These are phyloP conservation scores for Drosophila elegans DNA, from an alignment of 1,140 invertebrate species.

Conservation along the genomic window DNA sequence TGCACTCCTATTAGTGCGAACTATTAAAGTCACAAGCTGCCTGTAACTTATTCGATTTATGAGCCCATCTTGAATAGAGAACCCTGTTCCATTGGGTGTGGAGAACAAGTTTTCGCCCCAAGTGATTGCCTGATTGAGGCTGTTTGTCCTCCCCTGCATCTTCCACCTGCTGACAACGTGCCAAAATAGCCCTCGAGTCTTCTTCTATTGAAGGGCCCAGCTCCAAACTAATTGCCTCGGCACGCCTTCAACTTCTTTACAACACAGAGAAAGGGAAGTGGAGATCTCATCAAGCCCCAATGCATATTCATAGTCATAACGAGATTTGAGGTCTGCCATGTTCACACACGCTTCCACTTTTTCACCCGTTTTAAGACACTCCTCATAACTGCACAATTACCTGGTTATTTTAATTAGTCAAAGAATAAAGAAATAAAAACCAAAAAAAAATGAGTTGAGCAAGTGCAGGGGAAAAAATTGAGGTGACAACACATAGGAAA, in stretches of 20 bases:
- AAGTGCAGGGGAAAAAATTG: constrained; percentile 28
- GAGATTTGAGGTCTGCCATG: constrained; percentile 16
- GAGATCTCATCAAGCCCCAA: constrained; percentile 55
- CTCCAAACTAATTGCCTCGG: constrained; percentile 57
- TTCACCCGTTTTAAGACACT: neutral
- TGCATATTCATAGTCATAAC: constrained; percentile 77
- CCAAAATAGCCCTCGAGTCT: constrained; percentile 57
- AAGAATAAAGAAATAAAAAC: constrained; percentile 28
- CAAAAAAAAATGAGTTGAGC: constrained; percentile 4
- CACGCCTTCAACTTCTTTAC: constrained; percentile 38
- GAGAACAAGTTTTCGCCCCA: constrained; percentile 55
- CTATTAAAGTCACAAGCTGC: constrained; percentile 27
- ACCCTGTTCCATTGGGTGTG: constrained; percentile 43
- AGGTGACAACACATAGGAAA: constrained; percentile 74
- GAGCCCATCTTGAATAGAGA: constrained; percentile 5
- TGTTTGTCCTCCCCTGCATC: constrained; percentile 18
- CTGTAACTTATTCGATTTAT: constrained; percentile 31
- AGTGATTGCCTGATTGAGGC: constrained; percentile 25
- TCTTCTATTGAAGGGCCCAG: constrained; percentile 47
- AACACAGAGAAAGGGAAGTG: neutral
- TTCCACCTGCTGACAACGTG: constrained; percentile 40
- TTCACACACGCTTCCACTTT: constrained; percentile 41
- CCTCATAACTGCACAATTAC: constrained; percentile 69
- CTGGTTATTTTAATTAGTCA: constrained; percentile 74
- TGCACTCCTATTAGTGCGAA: constrained; percentile 13